phyloP scores from a whole-genome alignment of 2,888 invertebrate species.

The Drosophila melanocephala region DNA sequence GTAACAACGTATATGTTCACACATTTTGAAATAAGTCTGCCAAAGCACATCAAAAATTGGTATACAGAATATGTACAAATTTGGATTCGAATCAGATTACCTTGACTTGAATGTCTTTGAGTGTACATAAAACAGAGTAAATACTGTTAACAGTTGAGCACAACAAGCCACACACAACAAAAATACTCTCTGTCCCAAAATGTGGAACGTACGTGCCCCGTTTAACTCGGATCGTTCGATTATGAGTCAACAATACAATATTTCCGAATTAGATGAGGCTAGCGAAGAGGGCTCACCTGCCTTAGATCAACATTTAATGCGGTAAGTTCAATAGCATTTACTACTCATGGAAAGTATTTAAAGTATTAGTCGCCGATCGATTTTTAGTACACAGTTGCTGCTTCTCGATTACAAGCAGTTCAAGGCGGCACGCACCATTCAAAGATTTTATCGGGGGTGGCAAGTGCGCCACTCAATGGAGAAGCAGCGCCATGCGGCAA shows the following conservation, averaged over 20 bases:
- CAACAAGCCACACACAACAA: background rate
- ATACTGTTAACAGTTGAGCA: background rate
- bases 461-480: background rate
- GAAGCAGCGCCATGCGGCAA: slow-evolving; percentile 25
- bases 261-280: background rate
- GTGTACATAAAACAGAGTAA: background rate
- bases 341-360: background rate
- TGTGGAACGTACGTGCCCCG: background rate
- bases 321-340: slow-evolving; percentile 7
- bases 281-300: background rate
- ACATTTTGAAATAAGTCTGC: background rate
- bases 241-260: too few species aligned
- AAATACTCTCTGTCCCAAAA: background rate
- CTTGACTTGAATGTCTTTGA: background rate
- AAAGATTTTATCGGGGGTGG: slow-evolving; percentile 72
- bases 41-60: accelerated
- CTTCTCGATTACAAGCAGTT: slow-evolving; percentile 74
- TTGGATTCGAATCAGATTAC: background rate
- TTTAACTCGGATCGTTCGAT: background rate
- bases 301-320: background rate
- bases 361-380: background rate
- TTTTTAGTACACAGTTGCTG: slow-evolving; percentile 47
- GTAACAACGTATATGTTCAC: background rate
- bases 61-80: background rate
- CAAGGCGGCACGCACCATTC: slow-evolving; percentile 78